Percentiles rank a stretch among this genome's conserved stretches.
Evolutionary conservation across 2,113 vertebrate genomes (phyloP).

Genomic region (Rhynchomys soricoides): DNA sequence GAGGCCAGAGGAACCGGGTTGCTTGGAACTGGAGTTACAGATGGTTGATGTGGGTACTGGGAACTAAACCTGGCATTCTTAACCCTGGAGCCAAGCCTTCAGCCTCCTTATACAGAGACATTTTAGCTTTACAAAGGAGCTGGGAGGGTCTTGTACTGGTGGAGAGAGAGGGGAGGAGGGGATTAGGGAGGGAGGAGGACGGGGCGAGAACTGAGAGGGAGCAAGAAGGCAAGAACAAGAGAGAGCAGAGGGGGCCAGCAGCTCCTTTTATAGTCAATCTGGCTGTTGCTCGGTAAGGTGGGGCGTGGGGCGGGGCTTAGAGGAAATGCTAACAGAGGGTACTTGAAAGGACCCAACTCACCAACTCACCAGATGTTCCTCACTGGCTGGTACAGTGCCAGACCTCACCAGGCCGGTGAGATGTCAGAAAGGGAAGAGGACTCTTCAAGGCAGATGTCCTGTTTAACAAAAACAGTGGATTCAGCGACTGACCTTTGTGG

Average conservation of each 20-base stretch:
- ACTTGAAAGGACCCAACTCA: neutral
- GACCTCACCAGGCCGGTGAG: neutral
- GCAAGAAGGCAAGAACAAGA: no score
- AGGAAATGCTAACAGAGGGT: neutral
- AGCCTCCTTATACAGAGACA: neutral
- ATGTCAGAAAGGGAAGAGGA: neutral
- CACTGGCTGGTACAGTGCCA: neutral
- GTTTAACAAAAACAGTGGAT: neutral
- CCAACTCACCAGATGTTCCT: neutral
- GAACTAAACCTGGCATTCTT: neutral
- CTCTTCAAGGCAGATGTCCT: neutral
- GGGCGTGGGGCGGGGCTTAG: no score
- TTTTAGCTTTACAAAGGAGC: neutral
- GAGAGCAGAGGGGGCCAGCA: no score
- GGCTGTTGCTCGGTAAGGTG: no score
- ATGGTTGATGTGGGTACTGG: neutral
- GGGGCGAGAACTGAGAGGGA: no score
- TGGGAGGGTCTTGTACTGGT: neutral
- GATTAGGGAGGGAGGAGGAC: no score
- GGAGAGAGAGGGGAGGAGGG: no score
- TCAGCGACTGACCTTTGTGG: neutral
- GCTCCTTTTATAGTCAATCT: no score
- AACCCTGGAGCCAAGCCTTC: neutral
- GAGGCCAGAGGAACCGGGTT: neutral
- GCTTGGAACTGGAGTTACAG: neutral